Evolutionary conservation across 2,113 vertebrate genomes (phyloP).

Genomic region (Pygoscelis adeliae): DNA sequence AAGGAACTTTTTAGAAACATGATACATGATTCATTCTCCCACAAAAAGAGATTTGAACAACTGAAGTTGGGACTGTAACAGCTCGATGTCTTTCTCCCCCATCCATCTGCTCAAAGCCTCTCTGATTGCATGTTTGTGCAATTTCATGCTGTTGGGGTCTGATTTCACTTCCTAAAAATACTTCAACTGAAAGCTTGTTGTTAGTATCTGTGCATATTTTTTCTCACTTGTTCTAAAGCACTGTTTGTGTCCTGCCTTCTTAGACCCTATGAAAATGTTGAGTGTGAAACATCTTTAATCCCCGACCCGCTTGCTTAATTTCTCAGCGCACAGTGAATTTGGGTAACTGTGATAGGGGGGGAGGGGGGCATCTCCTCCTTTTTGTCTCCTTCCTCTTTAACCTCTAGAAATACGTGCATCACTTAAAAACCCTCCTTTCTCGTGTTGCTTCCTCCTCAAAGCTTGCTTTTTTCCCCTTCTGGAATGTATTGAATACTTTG

Average conservation of each 20-base stretch:
- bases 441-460: slow-evolving; percentile 26
- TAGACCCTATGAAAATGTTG: slow-evolving; percentile 30
- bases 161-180: slow-evolving; percentile 67
- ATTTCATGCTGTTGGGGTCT: slow-evolving; percentile 64
- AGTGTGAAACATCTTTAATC: slow-evolving; percentile 41
- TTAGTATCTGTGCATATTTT: slow-evolving; percentile 54
- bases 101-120: slow-evolving; percentile 65
- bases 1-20: slow-evolving; percentile 37
- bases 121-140: slow-evolving; percentile 61
- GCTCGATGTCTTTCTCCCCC: slow-evolving; percentile 57
- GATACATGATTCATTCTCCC: slow-evolving; percentile 53
- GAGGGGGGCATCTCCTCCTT: neutral
- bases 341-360: neutral
- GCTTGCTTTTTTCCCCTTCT: neutral
- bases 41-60: slow-evolving; percentile 56
- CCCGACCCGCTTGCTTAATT: neutral
- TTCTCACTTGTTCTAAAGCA: slow-evolving; percentile 49
- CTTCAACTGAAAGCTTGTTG: slow-evolving; percentile 56
- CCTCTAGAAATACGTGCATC: neutral
- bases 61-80: slow-evolving; percentile 62
- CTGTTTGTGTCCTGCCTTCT: slow-evolving; percentile 50
- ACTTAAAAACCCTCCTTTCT: neutral
- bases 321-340: neutral
- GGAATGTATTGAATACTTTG: slow-evolving; percentile 26
- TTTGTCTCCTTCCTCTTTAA: neutral